These are phyloP conservation scores for Diadumene lineata DNA, from an alignment of 92 coral and sea anemone genomes.

Conservation along the genomic window DNA sequence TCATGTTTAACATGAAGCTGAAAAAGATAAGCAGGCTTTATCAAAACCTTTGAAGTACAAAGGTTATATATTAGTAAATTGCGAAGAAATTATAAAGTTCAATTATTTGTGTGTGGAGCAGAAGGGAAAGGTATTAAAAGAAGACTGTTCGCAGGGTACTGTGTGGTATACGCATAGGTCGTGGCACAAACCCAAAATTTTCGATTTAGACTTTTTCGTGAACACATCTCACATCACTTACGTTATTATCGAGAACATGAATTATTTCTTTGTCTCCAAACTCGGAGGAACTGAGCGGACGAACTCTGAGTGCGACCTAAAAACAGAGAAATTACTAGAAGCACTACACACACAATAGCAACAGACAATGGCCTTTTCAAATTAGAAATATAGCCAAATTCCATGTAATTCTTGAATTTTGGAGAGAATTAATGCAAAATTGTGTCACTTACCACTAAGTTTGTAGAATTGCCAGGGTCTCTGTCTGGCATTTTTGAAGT, in stretches of 20 bases:
- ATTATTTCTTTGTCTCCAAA: slow-evolving; percentile 55
- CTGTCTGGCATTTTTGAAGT: slow-evolving; percentile 55
- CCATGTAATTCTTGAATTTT: background rate
- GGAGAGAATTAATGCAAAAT: background rate
- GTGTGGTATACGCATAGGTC: background rate
- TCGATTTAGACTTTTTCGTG: background rate
- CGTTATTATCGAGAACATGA: slow-evolving; percentile 67
- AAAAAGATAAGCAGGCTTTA: background rate
- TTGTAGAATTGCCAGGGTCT: slow-evolving; percentile 47
- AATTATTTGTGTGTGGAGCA: no score
- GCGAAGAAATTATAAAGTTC: no score
- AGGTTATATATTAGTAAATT: no score
- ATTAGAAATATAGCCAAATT: no score
- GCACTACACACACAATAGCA: slow-evolving; percentile 1
- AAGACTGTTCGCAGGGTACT: background rate
- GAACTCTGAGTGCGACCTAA: slow-evolving; percentile 70
- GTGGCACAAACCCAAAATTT: background rate
- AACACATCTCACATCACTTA: slow-evolving; percentile 16
- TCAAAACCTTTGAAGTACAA: background rate
- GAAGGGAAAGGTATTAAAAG: background rate
- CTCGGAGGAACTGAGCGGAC: slow-evolving; percentile 64
- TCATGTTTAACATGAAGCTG: no score
- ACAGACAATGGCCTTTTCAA: background rate
- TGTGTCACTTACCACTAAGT: slow-evolving; percentile 53
- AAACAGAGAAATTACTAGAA: slow-evolving; percentile 14